Evolutionary conservation across 2,888 invertebrate species (phyloP).

Genomic region (Teleogryllus oceanicus): DNA sequence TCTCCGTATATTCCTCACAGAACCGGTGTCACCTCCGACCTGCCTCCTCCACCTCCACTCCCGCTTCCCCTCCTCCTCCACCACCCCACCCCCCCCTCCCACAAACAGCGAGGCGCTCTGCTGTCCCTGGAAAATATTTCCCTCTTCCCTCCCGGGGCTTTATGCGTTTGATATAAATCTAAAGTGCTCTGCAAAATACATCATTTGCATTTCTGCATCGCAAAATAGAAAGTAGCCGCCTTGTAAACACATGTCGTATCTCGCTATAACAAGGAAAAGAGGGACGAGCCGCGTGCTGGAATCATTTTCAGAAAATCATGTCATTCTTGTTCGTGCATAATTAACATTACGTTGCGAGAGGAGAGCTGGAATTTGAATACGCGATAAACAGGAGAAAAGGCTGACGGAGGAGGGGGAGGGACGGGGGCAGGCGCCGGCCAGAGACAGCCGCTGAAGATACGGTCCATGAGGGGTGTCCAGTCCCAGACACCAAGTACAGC

Average conservation of each 20-base stretch:
- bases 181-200: constrained; percentile 7
- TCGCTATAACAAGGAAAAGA: constrained; percentile 9
- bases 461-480: not conserved
- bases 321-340: constrained; percentile 2
- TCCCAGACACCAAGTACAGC: too few species aligned
- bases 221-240: constrained; percentile 9
- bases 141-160: not conserved
- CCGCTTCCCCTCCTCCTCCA: too few species aligned
- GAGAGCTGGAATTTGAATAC: not conserved
- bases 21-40: too few species aligned
- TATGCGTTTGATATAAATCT: constrained; percentile 1
- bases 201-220: constrained; percentile 18
- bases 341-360: not conserved
- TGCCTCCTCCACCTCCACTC: too few species aligned
- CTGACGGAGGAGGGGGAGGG: not conserved
- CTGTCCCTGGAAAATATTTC: too few species aligned
- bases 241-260: constrained; percentile 18
- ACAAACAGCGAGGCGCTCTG: too few species aligned
- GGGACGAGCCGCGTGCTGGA: constrained; percentile 18
- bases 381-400: constrained; percentile 24
- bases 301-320: not conserved
- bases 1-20: too few species aligned
- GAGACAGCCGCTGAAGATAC: not conserved
- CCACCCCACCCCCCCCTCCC: too few species aligned
- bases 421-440: not conserved